phyloP scores from a whole-genome alignment of 2,888 invertebrate genomes.

The Prenolepis imparis region DNA sequence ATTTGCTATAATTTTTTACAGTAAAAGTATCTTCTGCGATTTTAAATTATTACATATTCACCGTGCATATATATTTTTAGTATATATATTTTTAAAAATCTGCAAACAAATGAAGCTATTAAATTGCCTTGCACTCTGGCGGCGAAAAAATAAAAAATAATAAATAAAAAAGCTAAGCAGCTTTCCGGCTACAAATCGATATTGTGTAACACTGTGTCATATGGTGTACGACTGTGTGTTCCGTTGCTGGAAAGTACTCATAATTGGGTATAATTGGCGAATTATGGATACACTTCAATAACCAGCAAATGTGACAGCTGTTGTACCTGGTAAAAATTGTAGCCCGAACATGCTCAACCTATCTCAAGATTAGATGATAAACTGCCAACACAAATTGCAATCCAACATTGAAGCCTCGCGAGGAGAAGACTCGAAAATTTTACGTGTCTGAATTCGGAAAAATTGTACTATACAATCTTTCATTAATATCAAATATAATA shows the following conservation, averaged over 20 bases:
- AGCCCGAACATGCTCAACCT: not conserved
- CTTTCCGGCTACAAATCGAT: too few relatives aligned
- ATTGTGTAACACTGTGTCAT: too few relatives aligned
- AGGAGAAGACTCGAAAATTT: constrained; percentile 1
- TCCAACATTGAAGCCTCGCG: constrained; percentile 6
- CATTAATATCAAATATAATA: not conserved
- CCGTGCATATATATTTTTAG: too few relatives aligned
- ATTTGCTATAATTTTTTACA: too few relatives aligned
- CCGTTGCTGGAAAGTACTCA: not conserved
- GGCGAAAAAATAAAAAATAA: too few relatives aligned
- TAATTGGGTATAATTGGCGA: constrained; percentile 70
- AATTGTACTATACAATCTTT: not conserved
- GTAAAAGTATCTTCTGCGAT: too few relatives aligned
- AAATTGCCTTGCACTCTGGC: too few relatives aligned
- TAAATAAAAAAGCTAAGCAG: too few relatives aligned
- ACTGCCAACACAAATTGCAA: not conserved
- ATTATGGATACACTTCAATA: constrained; percentile 67
- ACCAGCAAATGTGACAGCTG: constrained; percentile 36
- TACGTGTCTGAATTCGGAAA: not conserved
- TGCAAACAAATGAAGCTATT: too few relatives aligned
- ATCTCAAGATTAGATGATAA: not conserved
- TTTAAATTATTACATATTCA: too few relatives aligned
- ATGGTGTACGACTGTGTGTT: too few relatives aligned
- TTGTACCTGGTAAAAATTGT: constrained; percentile 35
- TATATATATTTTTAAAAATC: too few relatives aligned